Evolutionary conservation across 1,140 invertebrate species (phyloP).

Genomic region (Chironomus tepperi): DNA sequence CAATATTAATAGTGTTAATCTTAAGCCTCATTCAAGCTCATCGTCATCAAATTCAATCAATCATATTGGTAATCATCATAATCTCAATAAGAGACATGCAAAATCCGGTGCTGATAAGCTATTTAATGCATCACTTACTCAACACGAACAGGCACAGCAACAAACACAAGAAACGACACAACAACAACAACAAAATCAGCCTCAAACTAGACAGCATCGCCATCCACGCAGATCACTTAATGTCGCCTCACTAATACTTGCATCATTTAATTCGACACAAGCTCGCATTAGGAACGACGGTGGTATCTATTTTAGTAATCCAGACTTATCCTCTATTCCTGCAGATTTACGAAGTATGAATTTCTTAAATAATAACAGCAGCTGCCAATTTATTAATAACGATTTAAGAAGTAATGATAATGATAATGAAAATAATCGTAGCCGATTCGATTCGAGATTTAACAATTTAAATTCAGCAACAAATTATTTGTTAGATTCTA

Average conservation of each 20-base stretch:
- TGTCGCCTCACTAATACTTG: background rate
- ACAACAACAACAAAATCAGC: background rate
- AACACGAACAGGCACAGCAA: background rate
- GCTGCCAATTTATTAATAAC: conserved; percentile 22
- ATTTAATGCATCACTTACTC: background rate
- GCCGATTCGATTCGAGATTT: conserved; percentile 17
- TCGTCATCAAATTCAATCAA: background rate
- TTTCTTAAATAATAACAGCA: conserved; percentile 15
- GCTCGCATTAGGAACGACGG: background rate
- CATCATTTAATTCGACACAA: background rate
- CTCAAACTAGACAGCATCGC: background rate
- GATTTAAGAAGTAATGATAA: conserved; percentile 17
- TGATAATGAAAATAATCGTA: background rate
- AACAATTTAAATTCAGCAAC: conserved; percentile 21
- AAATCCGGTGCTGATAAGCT: background rate
- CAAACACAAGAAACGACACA: background rate
- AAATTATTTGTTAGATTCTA: conserved; percentile 15
- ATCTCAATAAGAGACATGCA: background rate
- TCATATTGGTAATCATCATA: background rate
- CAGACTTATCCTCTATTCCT: background rate
- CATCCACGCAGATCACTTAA: background rate
- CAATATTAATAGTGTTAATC: conserved; percentile 16
- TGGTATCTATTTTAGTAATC: conserved; percentile 18
- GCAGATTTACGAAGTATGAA: background rate
- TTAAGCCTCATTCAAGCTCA: conserved; percentile 4